Conservation (phyloP, 2,888 invertebrate species). For the Chelonus formosanus region DNA sequence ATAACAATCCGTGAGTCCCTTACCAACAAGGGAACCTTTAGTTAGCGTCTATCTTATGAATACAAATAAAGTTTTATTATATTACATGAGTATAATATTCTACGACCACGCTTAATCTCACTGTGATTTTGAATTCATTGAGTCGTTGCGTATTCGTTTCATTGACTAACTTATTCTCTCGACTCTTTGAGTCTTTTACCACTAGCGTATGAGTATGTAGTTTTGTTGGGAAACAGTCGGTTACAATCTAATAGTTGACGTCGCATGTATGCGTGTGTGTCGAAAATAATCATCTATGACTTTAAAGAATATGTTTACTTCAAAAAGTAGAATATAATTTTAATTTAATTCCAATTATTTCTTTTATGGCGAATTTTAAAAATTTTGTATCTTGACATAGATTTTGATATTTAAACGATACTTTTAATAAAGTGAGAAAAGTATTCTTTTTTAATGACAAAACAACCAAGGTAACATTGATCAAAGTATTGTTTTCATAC, state of each 20-base stretch:
- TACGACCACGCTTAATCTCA: constrained; percentile 34
- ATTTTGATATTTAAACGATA: too few species aligned
- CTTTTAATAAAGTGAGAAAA: too few species aligned
- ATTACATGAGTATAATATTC: constrained; percentile 19
- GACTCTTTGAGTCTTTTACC: constrained; percentile 13
- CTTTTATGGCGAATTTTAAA: too few species aligned
- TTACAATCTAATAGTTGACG: constrained; percentile 22
- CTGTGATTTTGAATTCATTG: constrained; percentile 34
- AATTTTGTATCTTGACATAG: too few species aligned
- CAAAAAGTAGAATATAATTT: too few species aligned
- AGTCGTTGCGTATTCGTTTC: constrained; percentile 30
- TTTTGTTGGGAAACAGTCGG: constrained; percentile 17
- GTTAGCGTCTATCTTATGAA: constrained; percentile 25
- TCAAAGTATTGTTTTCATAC: too few species aligned
- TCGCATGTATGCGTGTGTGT: constrained; percentile 3
- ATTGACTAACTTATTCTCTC: constrained; percentile 30
- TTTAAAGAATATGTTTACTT: too few species aligned
- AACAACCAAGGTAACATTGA: too few species aligned
- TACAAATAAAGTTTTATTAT: constrained; percentile 23
- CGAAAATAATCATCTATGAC: background rate
- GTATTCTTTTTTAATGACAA: too few species aligned
- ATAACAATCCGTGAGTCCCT: constrained; percentile 14
- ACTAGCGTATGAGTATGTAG: background rate
- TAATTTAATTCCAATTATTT: too few species aligned
- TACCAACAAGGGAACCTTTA: constrained; percentile 23